Base-by-base conservation (phyloP, 2,888 invertebrate genomes). In the Saturnia pavonia region DNA sequence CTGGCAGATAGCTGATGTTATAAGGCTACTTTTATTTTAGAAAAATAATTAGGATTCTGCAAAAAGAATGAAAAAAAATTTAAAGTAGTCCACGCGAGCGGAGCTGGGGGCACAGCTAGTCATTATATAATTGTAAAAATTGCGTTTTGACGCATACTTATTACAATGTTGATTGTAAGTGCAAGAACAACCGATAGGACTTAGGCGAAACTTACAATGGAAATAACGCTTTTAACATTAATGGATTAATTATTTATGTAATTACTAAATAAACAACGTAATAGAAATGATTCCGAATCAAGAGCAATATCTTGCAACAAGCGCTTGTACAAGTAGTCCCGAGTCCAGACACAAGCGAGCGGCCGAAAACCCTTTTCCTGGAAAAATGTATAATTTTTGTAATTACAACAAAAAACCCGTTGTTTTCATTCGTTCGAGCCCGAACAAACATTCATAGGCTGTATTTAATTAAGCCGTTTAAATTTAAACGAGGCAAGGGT, bases 401-500 rank as follows among this genome's bases (percentile, higher is more conserved):
- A 65, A 65, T 65, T 65, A 65, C 40, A 65, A 40, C 65, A 65
- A 65, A 65, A 57, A 51, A 67, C 22, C 54, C 54, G 54, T 68
- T 70, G 66, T 43, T 67, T 42, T 25, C 42, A 42, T 25, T 42
- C 54, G 22, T 48, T 34, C 69, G 48, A 54, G 66, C 48, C 51
- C 43, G 27, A 54, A 67, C 69, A 67, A 69, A 70, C 70, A 70
- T 70, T 70, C 51, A 70, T 70, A 67, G 70, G 67, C 74, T 73
- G 78, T 82, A 80, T 85, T 82, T 85, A 89, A 88, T 86, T 81
- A 87, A 84, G 77, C 75, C 80, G 75, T 85, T 87, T 81, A 80
- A 85, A 87, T 85, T 82, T 82, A 80, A 83, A 85, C 80, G 81
- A 80, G 81, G 80, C 80, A 86, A 85, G 85, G 86, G 87, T 86